Evolutionary conservation across 2,113 vertebrate species (phyloP).

Genomic region (Ceyx margarethae): DNA sequence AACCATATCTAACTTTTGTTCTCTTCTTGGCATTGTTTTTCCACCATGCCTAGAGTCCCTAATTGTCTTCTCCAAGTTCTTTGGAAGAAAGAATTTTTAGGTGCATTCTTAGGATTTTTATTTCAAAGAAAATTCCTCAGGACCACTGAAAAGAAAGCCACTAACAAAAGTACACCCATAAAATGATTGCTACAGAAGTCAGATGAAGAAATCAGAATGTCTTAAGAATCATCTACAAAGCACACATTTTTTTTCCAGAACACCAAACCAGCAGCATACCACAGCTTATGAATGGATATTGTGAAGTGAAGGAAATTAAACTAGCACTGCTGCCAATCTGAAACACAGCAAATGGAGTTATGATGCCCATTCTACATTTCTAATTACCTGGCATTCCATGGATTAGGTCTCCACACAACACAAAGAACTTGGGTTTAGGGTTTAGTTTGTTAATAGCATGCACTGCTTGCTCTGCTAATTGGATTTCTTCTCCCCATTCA

Average conservation of each 20-base stretch:
- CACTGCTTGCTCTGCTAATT: slow-evolving; percentile 84
- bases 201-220: background rate
- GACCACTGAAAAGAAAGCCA: background rate
- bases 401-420: slow-evolving; percentile 91
- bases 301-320: background rate
- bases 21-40: background rate
- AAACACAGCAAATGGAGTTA: background rate
- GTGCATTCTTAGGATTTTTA: background rate
- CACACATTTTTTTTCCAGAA: background rate
- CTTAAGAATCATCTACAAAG: background rate
- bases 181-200: background rate
- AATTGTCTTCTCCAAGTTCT: background rate
- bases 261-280: background rate
- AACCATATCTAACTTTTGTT: background rate
- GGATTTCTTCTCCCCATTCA: slow-evolving; percentile 89
- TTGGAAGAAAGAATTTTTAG: background rate
- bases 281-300: background rate
- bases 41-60: background rate
- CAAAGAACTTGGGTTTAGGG: slow-evolving; percentile 88
- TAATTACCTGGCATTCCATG: slow-evolving; percentile 92
- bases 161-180: background rate
- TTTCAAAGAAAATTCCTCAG: background rate
- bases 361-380: background rate
- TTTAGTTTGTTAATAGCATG: slow-evolving; percentile 84
- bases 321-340: background rate